These are phyloP conservation scores for Meriones psammophilus DNA, from an alignment of 2,797 vertebrate genomes.

Conservation along the genomic window DNA sequence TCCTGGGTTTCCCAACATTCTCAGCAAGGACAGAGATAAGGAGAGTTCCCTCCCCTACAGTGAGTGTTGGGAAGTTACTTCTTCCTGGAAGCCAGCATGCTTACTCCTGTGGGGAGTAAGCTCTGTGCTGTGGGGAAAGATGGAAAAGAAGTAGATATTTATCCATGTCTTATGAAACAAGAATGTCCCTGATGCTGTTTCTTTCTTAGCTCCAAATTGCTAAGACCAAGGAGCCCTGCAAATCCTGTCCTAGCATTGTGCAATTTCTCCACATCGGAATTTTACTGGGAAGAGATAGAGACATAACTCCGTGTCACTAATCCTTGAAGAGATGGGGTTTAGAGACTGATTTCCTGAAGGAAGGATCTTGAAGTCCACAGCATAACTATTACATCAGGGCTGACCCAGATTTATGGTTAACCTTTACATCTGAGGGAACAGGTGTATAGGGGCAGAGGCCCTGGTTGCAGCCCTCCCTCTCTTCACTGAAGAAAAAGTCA, in stretches of 20 bases:
- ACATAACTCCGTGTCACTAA: not conserved
- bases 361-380: not conserved
- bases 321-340: not conserved
- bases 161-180: conserved; percentile 41
- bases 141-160: conserved; percentile 11
- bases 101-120: not conserved
- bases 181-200: conserved; percentile 57
- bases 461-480: not conserved
- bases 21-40: conserved; percentile 29
- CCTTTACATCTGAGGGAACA: not conserved
- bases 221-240: conserved; percentile 51
- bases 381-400: not conserved
- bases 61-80: not conserved
- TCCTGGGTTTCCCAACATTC: conserved; percentile 14
- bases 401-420: conserved; percentile 9
- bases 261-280: conserved; percentile 47
- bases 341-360: conserved; percentile 3
- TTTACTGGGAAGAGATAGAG: not conserved
- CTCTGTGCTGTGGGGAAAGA: conserved; percentile 31
- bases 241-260: conserved; percentile 39
- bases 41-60: not conserved
- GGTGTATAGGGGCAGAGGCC: not conserved
- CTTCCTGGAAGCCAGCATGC: conserved; percentile 8
- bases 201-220: conserved; percentile 28
- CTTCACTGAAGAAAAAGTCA: not conserved